Evolutionary conservation across 2,888 invertebrate species (phyloP), one percentile per base, ranked within the genome.

Genomic region (Drosophila maculinotata): DNA sequence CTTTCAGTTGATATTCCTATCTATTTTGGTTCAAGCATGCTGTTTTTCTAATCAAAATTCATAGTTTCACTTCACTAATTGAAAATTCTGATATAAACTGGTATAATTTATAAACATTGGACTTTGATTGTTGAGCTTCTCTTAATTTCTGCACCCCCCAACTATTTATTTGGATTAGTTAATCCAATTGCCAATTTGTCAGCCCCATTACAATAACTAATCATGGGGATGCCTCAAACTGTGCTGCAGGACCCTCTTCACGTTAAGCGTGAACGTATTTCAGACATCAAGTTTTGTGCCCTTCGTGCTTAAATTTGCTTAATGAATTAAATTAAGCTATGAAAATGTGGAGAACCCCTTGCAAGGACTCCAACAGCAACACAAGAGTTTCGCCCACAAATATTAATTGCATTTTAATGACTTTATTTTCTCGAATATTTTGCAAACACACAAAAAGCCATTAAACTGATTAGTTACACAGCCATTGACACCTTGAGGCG

Each of bases 351-450:
- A 63, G 53, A 62, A 53, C 49, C 58, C 51, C 48, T 36, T 26
- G 36, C 15, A 25, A 4, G 25, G n/a, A n/a, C n/a, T n/a, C n/a
- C n/a, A n/a, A n/a, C 10, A 20, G 8, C 23, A 17, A 51, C 10
- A 20, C 12, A 7, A 15, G 14, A 47, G 31, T 48, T 33, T 7
- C 17, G 47, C 31, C 39, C 66, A 67, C 49, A 71, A 76, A 76
- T 84, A 81, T 84, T 83, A 83, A 83, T 83, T 83, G 87, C 76
- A 74, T 87, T 87, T 83, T 87, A 87, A 83, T 87, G 79, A 74
- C 74, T 81, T 84, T 69, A 87, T 79, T 73, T 54, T 70, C 53
- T 71, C 59, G 65, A 73, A 64, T 65, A 69, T 70, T 59, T 36
- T 56, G 60, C 51, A 45, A 9, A 45, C 38, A 54, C 41, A 81